Base-by-base conservation (phyloP, 1,140 invertebrate genomes). In the Sinella curviseta region DNA sequence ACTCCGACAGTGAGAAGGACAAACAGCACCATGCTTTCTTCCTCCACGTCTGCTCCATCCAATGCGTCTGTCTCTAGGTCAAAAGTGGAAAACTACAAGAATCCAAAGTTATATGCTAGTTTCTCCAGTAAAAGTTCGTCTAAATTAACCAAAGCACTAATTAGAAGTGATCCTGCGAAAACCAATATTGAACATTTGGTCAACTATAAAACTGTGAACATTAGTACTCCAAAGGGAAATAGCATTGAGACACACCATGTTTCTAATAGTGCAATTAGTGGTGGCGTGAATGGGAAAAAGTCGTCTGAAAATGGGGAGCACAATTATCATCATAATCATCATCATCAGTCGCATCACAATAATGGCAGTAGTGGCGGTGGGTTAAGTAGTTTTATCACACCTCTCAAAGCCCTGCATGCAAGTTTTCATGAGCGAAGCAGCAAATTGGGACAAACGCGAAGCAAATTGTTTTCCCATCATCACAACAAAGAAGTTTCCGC, bases 161-260 rank as follows among this genome's bases (percentile, higher is more conserved):
- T 78, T 31, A 54, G 35, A 33, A 76, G 57, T 80, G 81, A 82
- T 70, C 81, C 81, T 20, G 77, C 79, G n/a, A 82, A 80, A 74
- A 82, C 81, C 17, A 82, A 82, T 79, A 82, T 82, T 33, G 81
- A 82, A 24, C 81, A 82, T 73, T 77, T 82, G 24, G 81, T 82
- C 14, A 80, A 80, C 26, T 48, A 80, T 48, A 79, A 77, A 57
- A 70, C 20, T 12, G 8, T 17, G 74, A 55, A 8, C 8, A 74
- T 12, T 20, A 75, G 74, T 75, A 16, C 74, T 20, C 39, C 74
- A 75, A 75, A 48, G 26, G 12, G 12, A 12, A 28, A 24, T n/a
- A n/a, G 20, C 48, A 54, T 14, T 12, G 60, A 26, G 24, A 14
- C 60, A 67, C 20, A 26, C 8, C 60, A 14, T n/a, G n/a, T 30